Evolutionary conservation across 1,140 invertebrate species (phyloP).

Genomic region (Macrobrachium nipponense): DNA sequence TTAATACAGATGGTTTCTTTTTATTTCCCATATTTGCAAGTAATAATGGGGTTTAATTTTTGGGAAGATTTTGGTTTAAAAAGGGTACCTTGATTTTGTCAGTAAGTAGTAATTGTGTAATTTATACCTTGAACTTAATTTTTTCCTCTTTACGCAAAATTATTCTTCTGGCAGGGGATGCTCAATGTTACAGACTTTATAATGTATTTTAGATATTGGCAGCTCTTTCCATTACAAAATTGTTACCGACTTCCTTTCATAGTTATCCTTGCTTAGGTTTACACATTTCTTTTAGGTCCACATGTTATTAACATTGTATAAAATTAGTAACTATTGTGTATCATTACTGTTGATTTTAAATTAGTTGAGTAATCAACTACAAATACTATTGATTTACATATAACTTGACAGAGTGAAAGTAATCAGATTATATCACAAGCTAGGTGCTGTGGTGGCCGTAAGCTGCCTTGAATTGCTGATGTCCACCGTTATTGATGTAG

Average conservation of each 20-base stretch:
- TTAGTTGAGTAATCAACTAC: not conserved
- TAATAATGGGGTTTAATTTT: no score
- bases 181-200: not conserved
- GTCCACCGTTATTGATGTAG: constrained; percentile 59
- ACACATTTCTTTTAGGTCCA: no score
- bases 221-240: not conserved
- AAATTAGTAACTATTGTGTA: no score
- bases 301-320: no score
- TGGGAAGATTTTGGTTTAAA: no score
- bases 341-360: not conserved
- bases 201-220: constrained; percentile 4
- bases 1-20: no score
- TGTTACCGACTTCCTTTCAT: no score
- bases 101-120: not conserved
- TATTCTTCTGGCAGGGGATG: not conserved
- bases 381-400: not conserved
- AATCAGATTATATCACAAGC: not conserved
- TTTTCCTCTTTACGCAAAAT: not conserved
- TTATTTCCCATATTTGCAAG: no score
- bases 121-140: not conserved
- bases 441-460: constrained; percentile 58
- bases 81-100: not conserved
- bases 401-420: no score
- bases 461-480: constrained; percentile 50
- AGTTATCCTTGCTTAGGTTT: no score